These are phyloP conservation scores for Hystrix cristata DNA, from an alignment of 2,113 vertebrate species.

Conservation along the genomic window DNA sequence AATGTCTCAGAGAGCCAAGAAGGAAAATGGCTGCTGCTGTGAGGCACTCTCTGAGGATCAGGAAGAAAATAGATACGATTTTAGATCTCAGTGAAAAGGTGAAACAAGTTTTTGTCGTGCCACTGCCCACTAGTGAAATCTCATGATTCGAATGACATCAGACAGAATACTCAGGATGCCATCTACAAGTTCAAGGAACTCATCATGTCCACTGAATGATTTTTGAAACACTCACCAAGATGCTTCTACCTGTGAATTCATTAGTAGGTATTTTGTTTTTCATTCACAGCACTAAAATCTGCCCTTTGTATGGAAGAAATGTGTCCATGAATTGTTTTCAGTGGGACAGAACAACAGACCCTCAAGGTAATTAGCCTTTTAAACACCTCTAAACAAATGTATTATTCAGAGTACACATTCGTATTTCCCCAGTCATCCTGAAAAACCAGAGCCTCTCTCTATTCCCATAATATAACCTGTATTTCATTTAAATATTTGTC, in stretches of 20 bases:
- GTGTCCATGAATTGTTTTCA: neutral
- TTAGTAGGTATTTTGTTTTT: neutral
- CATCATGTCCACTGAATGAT: neutral
- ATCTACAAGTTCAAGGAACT: neutral
- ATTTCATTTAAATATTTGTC: neutral
- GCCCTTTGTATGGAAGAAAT: slow-evolving; percentile 3
- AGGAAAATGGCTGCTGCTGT: neutral
- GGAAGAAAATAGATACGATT: slow-evolving; percentile 49
- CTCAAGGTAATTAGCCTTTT: neutral
- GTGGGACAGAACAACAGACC: neutral
- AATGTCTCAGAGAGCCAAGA: slow-evolving; percentile 25
- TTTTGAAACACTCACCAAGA: neutral
- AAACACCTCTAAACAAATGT: slow-evolving; percentile 13
- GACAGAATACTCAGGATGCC: neutral
- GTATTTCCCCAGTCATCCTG: neutral
- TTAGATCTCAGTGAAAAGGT: neutral
- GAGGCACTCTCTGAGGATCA: neutral
- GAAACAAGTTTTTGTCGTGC: neutral
- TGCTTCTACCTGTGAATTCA: neutral
- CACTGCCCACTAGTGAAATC: neutral
- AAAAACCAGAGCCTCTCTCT: neutral
- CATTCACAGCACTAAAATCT: neutral
- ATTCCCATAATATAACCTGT: neutral
- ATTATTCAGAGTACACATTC: neutral
- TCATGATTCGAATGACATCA: neutral